A percentile compares a stretch with the other conserved stretches of the same genome.
These are phyloP conservation scores for Mythimna albipuncta DNA, from an alignment of 2,888 invertebrate genomes.

Conservation along the genomic window DNA sequence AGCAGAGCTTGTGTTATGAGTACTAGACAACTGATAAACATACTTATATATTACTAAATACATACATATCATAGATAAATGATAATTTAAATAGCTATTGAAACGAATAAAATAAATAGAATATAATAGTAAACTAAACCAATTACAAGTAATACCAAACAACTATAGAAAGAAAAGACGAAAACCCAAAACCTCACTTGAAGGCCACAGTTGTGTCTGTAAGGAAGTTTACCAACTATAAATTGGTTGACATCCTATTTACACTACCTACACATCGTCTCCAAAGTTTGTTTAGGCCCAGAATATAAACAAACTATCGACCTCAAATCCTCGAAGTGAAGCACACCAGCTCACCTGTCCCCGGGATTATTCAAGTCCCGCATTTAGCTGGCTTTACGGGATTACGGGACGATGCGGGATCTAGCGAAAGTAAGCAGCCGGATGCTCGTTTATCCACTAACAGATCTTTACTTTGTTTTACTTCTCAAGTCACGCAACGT, in stretches of 20 bases:
- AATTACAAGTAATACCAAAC: background rate
- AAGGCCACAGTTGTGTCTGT: constrained; percentile 7
- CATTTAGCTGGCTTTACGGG: constrained; percentile 75
- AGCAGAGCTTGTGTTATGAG: too few relatives aligned
- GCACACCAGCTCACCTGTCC: constrained; percentile 72
- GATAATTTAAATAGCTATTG: too few relatives aligned
- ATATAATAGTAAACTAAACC: background rate
- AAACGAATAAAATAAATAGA: too few relatives aligned
- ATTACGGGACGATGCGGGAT: constrained; percentile 71
- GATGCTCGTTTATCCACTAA: constrained; percentile 75
- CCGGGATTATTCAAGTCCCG: constrained; percentile 71
- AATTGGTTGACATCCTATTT: constrained; percentile 53
- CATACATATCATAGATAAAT: too few relatives aligned
- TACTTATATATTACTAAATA: too few relatives aligned
- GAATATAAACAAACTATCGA: constrained; percentile 69
- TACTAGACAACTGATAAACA: too few relatives aligned
- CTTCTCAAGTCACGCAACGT: constrained; percentile 71
- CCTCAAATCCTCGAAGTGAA: constrained; percentile 66
- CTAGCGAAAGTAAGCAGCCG: constrained; percentile 73
- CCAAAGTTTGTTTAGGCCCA: constrained; percentile 41
- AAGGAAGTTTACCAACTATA: constrained; percentile 38
- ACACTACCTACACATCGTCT: constrained; percentile 37
- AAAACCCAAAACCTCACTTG: background rate
- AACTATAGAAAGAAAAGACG: background rate
- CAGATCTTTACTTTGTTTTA: constrained; percentile 74